Percentiles rank a stretch among this genome's conserved stretches.
Evolutionary conservation across 2,113 vertebrate genomes (phyloP).

Genomic region (Phalacrocorax carbo): DNA sequence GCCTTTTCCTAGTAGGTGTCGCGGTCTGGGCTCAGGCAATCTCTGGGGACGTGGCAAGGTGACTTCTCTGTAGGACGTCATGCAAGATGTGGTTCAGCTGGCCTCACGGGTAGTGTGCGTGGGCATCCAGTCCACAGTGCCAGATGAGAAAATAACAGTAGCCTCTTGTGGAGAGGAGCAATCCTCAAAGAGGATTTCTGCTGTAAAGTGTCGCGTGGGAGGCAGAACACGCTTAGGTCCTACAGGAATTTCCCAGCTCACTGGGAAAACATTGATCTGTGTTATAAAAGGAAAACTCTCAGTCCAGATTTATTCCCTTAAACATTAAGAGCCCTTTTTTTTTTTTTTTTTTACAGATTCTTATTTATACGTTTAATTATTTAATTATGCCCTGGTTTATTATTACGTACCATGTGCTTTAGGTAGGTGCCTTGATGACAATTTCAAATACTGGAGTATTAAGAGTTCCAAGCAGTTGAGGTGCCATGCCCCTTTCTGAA

Average conservation of each 20-base stretch:
- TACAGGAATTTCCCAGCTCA: neutral
- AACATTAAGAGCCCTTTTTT: neutral
- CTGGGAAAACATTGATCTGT: neutral
- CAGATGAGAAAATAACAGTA: neutral
- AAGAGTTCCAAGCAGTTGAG: neutral
- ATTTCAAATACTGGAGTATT: neutral
- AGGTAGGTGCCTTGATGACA: neutral
- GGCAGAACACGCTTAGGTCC: neutral
- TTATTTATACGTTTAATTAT: neutral
- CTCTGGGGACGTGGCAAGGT: neutral
- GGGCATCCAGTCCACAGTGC: neutral
- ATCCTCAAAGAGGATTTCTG: neutral
- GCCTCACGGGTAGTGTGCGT: neutral
- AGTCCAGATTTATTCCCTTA: neutral
- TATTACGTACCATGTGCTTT: neutral
- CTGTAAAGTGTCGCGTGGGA: neutral
- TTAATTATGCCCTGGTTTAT: neutral
- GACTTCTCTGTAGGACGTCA: neutral
- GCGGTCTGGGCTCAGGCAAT: neutral
- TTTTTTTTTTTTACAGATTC: neutral
- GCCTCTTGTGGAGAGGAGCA: neutral
- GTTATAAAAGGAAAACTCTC: conserved; percentile 4
- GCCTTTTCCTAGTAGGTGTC: neutral
- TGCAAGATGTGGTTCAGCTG: neutral
- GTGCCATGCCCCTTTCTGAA: neutral